Conservation (phyloP, 2,888 invertebrate genomes). For the Aphodius granarius region DNA sequence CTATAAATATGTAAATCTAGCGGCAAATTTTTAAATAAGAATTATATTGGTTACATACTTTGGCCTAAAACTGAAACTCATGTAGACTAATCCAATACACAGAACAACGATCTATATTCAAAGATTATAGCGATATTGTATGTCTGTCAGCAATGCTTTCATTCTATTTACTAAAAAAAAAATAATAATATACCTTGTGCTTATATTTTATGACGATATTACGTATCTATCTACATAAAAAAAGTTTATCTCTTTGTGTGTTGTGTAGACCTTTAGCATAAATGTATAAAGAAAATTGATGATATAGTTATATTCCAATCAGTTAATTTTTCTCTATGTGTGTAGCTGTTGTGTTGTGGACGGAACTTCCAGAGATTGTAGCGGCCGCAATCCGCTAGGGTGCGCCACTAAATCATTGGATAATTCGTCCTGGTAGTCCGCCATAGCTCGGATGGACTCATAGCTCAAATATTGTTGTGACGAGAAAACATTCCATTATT, state of each 20-base stretch:
- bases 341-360: constrained; percentile 55
- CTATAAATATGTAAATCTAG: constrained; percentile 40
- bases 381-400: constrained; percentile 38
- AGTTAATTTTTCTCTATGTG: constrained; percentile 53
- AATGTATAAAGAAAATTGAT: constrained; percentile 47
- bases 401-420: constrained; percentile 23
- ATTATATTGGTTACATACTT: constrained; percentile 37
- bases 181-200: constrained; percentile 40
- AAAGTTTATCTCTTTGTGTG: constrained; percentile 53
- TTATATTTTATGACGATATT: constrained; percentile 40
- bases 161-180: constrained; percentile 48
- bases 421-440: constrained; percentile 33
- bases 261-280: constrained; percentile 55
- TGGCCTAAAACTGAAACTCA: constrained; percentile 55
- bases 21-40: constrained; percentile 35
- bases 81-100: constrained; percentile 56
- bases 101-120: constrained; percentile 55
- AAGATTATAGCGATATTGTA: constrained; percentile 43
- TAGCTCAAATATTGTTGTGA: constrained; percentile 58
- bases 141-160: constrained; percentile 53
- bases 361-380: constrained; percentile 39
- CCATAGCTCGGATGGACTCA: constrained; percentile 49
- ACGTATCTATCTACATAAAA: constrained; percentile 49
- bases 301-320: constrained; percentile 54
- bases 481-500: constrained; percentile 55